phyloP scores from a whole-genome alignment of 2,888 invertebrate species.

The Caradrina clavipalpis region DNA sequence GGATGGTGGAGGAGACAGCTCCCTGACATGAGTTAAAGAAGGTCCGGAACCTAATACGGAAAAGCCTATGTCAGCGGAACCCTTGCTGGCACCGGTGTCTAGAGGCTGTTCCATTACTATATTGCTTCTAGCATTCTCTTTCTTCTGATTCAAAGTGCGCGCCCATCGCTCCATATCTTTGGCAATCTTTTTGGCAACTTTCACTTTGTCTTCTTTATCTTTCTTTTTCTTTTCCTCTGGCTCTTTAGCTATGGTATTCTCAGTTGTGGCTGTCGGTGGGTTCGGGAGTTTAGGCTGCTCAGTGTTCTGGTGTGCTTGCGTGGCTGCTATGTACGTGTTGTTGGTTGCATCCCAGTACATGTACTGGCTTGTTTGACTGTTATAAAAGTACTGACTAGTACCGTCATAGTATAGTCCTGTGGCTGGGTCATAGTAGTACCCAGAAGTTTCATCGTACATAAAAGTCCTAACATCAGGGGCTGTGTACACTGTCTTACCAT shows the following conservation, averaged over 20 bases:
- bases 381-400: conserved; percentile 98
- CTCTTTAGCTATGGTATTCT: conserved; percentile 81
- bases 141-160: conserved; percentile 98
- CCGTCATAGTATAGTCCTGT: conserved; percentile 99
- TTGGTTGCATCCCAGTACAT: conserved; percentile 97
- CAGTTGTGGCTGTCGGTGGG: conserved; percentile 75
- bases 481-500: conserved; percentile 92
- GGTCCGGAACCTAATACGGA: conserved; percentile 95
- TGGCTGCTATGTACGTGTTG: conserved; percentile 91
- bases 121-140: conserved; percentile 92
- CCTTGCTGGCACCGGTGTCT: conserved; percentile 91
- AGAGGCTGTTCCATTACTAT: conserved; percentile 86
- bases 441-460: conserved; percentile 98
- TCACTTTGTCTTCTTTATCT: conserved; percentile 97
- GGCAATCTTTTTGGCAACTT: conserved; percentile 99
- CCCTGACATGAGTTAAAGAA: conserved; percentile 81
- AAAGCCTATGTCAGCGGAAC: conserved; percentile 98
- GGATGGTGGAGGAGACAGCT: conserved; percentile 79
- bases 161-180: conserved; percentile 98
- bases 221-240: conserved; percentile 93
- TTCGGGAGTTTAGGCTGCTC: conserved; percentile 79
- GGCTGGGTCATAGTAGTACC: conserved; percentile 98
- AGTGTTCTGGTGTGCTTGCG: conserved; percentile 80
- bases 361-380: conserved; percentile 97
- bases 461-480: conserved; percentile 97